phyloP scores from a whole-genome alignment of 2,113 vertebrate species.

The Glaucidium brasilianum region DNA sequence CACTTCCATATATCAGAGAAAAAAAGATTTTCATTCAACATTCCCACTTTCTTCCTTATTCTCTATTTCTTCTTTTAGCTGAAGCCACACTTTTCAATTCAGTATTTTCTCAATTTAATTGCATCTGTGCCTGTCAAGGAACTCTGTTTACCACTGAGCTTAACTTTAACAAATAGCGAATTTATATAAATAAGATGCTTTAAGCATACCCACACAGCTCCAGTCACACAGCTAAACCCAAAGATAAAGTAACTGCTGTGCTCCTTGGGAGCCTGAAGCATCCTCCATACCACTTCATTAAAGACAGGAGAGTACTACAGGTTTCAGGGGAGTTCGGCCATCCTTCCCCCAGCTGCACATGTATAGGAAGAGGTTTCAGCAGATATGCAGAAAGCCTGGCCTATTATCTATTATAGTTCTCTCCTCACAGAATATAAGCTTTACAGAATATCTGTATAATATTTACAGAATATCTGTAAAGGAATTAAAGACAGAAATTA shows the following conservation, averaged over 20 bases:
- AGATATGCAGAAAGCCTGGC: not conserved
- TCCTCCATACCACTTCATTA: not conserved
- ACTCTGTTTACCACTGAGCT: not conserved
- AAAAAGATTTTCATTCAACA: not conserved
- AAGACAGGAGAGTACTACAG: not conserved
- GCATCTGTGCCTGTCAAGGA: not conserved
- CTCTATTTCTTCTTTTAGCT: not conserved
- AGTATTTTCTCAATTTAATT: not conserved
- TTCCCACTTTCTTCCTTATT: not conserved
- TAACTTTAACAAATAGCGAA: not conserved
- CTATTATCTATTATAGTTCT: not conserved
- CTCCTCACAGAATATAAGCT: not conserved
- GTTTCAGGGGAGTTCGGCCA: not conserved
- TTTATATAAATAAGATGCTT: not conserved
- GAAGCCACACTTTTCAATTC: not conserved
- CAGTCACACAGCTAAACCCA: not conserved
- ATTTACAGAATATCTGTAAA: not conserved
- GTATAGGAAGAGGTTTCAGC: not conserved
- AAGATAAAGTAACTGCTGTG: not conserved
- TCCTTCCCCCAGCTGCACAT: rapidly evolving
- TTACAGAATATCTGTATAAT: too few relatives aligned
- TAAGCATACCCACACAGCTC: not conserved
- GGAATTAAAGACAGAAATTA: not conserved
- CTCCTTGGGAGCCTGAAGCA: not conserved
- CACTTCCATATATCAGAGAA: not conserved